Evolutionary conservation across 1,140 invertebrate genomes (phyloP), one percentile per base, ranked within the genome.

Genomic region (Lordiphosa collinella): DNA sequence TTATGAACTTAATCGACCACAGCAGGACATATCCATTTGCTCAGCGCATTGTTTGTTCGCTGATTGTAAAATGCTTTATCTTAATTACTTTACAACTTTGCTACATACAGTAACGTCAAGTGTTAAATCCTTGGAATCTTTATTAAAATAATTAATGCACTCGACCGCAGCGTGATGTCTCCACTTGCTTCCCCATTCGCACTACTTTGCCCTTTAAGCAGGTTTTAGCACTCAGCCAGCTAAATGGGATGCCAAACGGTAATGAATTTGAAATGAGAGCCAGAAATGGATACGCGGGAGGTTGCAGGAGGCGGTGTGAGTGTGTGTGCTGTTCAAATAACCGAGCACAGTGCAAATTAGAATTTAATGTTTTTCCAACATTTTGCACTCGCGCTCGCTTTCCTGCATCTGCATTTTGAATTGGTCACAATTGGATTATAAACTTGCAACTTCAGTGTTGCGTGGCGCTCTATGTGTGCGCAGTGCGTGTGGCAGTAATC

Each of bases 81-180:
- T 29, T 8, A 29, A 29, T 29, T 29, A 29, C 5, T 8, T 29
- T 29, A 8, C 25, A 29, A 29, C 7, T 29, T 29, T 29, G 25
- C 2, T 6, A 22, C n/a, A 22, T 2, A 18, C 3, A n/a, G 18
- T 18, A 25, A 25, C 5, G 5, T 0, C 11, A 34, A 5, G 9
- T 34, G 44, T 10, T 4, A 34, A 32, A 34, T 14, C 35, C 53
- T 29, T 49, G 16, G 32, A 31, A 65, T 52, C 40, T 54, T 56
- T 48, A 55, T 50, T 55, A 38, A 56, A 54, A 50, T 62, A 75
- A 66, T 70, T 82, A 75, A 82, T 82, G 55, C 37, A 56, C 41
- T 58, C 11, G 34, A 56, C 59, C 75, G 25, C 40, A 64, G 54
- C 29, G 14, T 46, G 29, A 10, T 44, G 57, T 50, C 57, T 65